phyloP scores from a whole-genome alignment of 1,140 invertebrate species.

The Matsumurasca onukii region DNA sequence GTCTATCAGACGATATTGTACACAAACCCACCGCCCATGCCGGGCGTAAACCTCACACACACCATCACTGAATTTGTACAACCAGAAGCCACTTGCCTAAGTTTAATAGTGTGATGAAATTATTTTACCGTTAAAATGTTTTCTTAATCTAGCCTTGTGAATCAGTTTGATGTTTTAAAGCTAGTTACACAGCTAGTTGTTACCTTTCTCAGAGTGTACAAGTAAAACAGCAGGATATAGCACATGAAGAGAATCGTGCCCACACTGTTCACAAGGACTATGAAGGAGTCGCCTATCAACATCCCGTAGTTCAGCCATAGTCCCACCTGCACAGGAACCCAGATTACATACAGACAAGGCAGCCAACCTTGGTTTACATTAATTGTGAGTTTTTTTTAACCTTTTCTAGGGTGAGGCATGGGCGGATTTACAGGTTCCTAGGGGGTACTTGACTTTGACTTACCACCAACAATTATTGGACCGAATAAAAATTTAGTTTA shows the following conservation, averaged over 20 bases:
- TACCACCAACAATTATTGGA: neutral
- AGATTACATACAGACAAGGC: too few relatives aligned
- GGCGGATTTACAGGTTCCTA: neutral
- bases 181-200: too few relatives aligned
- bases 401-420: neutral
- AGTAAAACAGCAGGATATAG: constrained; percentile 62
- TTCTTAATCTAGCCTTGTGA: too few relatives aligned
- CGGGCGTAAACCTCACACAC: too few relatives aligned
- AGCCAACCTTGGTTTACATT: constrained; percentile 10
- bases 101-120: too few relatives aligned
- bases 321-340: constrained; percentile 52
- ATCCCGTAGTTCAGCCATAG: constrained; percentile 71
- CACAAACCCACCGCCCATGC: too few relatives aligned
- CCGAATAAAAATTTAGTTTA: neutral
- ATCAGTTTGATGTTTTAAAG: too few relatives aligned
- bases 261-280: constrained; percentile 67
- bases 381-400: neutral
- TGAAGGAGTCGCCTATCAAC: constrained; percentile 61
- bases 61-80: too few relatives aligned
- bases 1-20: too few relatives aligned
- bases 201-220: constrained; percentile 62
- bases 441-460: neutral
- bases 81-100: too few relatives aligned
- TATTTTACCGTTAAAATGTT: too few relatives aligned
- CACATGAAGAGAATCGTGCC: constrained; percentile 63